These are phyloP conservation scores for Danio kyathit DNA, from an alignment of 2,797 vertebrate genomes.

Conservation along the genomic window DNA sequence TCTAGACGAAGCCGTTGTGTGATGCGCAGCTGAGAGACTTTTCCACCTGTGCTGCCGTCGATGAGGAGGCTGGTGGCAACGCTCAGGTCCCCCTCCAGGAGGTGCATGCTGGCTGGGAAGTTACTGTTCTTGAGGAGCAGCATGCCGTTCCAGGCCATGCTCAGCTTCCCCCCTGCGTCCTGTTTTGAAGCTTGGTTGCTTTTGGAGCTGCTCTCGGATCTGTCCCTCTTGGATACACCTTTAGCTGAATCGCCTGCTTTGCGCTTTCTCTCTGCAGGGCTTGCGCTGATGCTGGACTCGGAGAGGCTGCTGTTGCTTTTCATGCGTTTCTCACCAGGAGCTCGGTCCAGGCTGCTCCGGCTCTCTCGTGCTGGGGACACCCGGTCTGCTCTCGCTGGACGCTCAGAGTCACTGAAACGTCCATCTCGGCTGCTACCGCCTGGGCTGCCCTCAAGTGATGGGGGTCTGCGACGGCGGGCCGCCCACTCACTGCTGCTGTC, in stretches of 20 bases:
- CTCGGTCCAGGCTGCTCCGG: constrained; percentile 86
- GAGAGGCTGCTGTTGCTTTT: constrained; percentile 72
- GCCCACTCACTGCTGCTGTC: constrained; percentile 92
- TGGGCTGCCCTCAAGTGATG: constrained; percentile 86
- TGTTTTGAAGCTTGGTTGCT: constrained; percentile 72
- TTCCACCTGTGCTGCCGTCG: constrained; percentile 88
- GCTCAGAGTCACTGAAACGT: constrained; percentile 91
- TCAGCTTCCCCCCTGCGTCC: constrained; percentile 82
- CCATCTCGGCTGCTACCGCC: constrained; percentile 90
- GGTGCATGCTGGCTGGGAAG: constrained; percentile 98
- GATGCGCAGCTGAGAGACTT: constrained; percentile 96
- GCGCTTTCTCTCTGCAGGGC: constrained; percentile 77
- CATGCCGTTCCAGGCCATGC: constrained; percentile 96
- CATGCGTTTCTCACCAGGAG: constrained; percentile 80
- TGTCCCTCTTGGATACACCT: constrained; percentile 83
- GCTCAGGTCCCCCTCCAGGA: constrained; percentile 92
- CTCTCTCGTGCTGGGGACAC: constrained; percentile 86
- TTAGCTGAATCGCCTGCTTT: constrained; percentile 85
- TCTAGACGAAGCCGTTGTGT: constrained; percentile 97
- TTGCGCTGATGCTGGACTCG: constrained; percentile 64
- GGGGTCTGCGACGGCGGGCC: constrained; percentile 85
- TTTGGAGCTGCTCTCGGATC: constrained; percentile 78
- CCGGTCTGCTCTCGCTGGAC: constrained; percentile 85
- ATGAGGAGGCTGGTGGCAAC: constrained; percentile 92
- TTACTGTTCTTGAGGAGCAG: constrained; percentile 98